A percentile compares a stretch with the other conserved stretches of the same genome.
Conservation (phyloP, 2,888 invertebrate species). For the Dolomedes plantarius region DNA sequence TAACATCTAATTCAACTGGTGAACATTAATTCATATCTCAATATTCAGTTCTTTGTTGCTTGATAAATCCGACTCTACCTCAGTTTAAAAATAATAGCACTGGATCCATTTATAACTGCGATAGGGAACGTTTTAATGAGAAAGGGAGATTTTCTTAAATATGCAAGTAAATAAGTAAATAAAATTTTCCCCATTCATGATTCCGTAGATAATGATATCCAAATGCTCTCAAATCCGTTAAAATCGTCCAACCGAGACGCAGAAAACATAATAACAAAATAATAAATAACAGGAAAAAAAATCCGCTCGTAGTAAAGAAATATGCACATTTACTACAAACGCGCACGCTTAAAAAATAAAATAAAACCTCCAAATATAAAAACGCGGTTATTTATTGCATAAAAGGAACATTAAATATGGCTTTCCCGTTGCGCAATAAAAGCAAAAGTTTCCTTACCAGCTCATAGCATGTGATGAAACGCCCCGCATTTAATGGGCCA, state of each 20-base stretch:
- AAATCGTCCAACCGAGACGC: conserved; percentile 37
- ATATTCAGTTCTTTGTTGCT: no score
- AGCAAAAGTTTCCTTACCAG: conserved; percentile 47
- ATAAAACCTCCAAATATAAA: conserved; percentile 32
- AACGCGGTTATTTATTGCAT: conserved; percentile 59
- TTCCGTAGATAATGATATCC: conserved; percentile 42
- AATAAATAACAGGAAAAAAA: conserved; percentile 1
- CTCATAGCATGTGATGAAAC: conserved; percentile 52
- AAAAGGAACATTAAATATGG: conserved; percentile 25
- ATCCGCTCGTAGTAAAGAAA: conserved; percentile 27
- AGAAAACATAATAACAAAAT: conserved; percentile 6
- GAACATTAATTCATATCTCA: no score
- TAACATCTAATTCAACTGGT: no score
- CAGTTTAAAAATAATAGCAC: no score
- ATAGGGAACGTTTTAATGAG: background rate
- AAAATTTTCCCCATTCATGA: background rate
- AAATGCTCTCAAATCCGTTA: conserved; percentile 51
- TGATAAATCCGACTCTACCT: no score
- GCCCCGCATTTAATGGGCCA: conserved; percentile 63
- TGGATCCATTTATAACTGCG: background rate
- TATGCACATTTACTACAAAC: conserved; percentile 40
- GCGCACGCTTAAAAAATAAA: conserved; percentile 20
- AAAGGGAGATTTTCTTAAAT: conserved; percentile 10
- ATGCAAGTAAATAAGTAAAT: background rate
- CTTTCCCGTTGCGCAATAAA: conserved; percentile 38